phyloP scores from a whole-genome alignment of 2,797 vertebrate species.

The Lycodopsis pacificus region DNA sequence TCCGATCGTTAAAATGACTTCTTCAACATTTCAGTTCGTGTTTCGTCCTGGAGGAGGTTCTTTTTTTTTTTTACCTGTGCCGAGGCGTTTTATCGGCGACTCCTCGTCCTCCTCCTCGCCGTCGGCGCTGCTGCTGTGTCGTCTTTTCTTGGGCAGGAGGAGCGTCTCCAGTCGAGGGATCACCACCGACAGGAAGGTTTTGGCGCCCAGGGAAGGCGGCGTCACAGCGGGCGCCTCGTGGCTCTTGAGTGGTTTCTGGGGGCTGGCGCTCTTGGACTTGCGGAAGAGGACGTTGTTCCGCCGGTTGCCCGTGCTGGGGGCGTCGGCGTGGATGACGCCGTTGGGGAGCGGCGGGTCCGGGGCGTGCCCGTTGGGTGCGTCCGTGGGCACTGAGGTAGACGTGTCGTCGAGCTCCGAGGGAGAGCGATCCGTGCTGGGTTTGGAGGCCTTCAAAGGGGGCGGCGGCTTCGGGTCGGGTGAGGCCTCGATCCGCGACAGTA shows the following conservation, averaged over 20 bases:
- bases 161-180: slow-evolving; percentile 98
- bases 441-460: slow-evolving; percentile 88
- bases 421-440: slow-evolving; percentile 86
- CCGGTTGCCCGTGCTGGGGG: slow-evolving; percentile 89
- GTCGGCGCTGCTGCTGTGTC: slow-evolving; percentile 91
- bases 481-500: slow-evolving; percentile 85
- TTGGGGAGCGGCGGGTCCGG: slow-evolving; percentile 85
- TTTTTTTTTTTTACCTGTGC: slow-evolving; percentile 84
- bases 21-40: too few relatives aligned
- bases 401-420: slow-evolving; percentile 88
- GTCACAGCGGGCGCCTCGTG: slow-evolving; percentile 86
- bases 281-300: slow-evolving; percentile 93
- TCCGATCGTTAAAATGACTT: neutral
- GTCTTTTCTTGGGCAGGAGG: slow-evolving; percentile 95
- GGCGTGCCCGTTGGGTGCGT: slow-evolving; percentile 87
- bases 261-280: slow-evolving; percentile 96
- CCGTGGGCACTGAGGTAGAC: slow-evolving; percentile 87
- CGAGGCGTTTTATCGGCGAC: slow-evolving; percentile 93
- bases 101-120: slow-evolving; percentile 88
- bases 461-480: slow-evolving; percentile 87
- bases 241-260: slow-evolving; percentile 90
- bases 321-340: slow-evolving; percentile 84
- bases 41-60: neutral
- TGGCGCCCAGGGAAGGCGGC: slow-evolving; percentile 90
- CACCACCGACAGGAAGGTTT: slow-evolving; percentile 99